Evolutionary conservation across 2,113 vertebrate species (phyloP), one percentile per base, ranked within the genome.

Genomic region (Ochotona princeps): DNA sequence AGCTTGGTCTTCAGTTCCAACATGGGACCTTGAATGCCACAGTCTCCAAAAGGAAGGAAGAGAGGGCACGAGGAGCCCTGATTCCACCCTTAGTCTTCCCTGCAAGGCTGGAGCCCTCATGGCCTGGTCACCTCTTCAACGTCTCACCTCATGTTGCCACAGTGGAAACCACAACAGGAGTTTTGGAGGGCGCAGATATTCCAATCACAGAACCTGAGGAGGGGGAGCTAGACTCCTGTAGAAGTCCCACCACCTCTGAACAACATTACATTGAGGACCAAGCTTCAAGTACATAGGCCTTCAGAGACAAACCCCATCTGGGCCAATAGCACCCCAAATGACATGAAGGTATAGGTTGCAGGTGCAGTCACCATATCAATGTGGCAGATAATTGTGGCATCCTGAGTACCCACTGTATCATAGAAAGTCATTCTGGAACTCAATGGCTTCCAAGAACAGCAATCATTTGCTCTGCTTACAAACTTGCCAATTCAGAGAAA

Each of bases 401-500:
- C 12, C 54, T 75, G 5, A 14, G 8, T 49, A 72, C 75, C 72
- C 49, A 38, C 20, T 70, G 38, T 2, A 8, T 80, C 18, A 17
- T 15, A 80, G 78, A 65, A 84, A 66, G 67, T 90, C 67, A 76
- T 47, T 67, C 60, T 61, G 47, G 69, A 81, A 81, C 51, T 61
- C 70, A 69, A 15, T 38, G 63, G 73, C 35, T 89, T 73, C 28
- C 88, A 73, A 87, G 67, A 84, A 81, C 20, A 67, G 30, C 9
- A 20, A 63, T 73, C 28, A 60, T 70, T 74, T 90, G 30, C 87
- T 92, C 80, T 57, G n/a, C 23, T 86, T 66, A 69, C 51, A 75
- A 74, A 54, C 35, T 6, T 44, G 38, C 38, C 38, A 44, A 44
- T 44, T 66, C 54, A 66, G 12, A 75, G 66, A 75, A 78, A 13